Conservation (phyloP, 2,888 invertebrate genomes). For the Eilema depressum region DNA sequence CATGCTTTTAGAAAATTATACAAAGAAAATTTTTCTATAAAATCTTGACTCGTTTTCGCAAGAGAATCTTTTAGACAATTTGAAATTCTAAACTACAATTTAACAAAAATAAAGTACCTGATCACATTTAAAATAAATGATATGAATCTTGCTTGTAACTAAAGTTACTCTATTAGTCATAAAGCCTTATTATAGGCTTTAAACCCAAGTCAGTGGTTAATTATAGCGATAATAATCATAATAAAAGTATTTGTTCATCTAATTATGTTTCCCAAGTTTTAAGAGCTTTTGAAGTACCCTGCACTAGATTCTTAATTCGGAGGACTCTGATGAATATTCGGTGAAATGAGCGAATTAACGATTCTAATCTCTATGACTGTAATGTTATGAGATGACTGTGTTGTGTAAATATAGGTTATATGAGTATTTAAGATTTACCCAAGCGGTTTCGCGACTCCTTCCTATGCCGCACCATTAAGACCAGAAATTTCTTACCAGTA, state of each 20-base stretch:
- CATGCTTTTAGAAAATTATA: not conserved
- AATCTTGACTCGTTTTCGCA: not conserved
- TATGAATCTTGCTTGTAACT: slow-evolving; percentile 15
- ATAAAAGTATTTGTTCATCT: slow-evolving; percentile 28
- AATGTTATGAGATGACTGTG: not conserved
- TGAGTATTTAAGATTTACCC: not conserved
- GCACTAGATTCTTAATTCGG: not conserved
- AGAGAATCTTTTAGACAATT: not conserved
- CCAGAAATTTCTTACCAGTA: no score
- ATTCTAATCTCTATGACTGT: not conserved
- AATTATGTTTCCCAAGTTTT: not conserved
- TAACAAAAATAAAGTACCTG: not conserved
- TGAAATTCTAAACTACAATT: slow-evolving; percentile 20
- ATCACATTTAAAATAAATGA: slow-evolving; percentile 2
- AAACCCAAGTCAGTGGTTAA: slow-evolving; percentile 16
- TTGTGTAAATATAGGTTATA: not conserved
- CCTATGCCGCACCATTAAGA: no score
- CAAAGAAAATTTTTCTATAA: not conserved
- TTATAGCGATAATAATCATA: slow-evolving; percentile 21
- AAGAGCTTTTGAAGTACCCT: not conserved
- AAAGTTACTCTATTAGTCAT: slow-evolving; percentile 26
- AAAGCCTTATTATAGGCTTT: slow-evolving; percentile 9
- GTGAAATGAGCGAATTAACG: not conserved
- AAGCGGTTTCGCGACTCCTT: no score
- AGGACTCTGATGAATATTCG: not conserved